phyloP scores from a whole-genome alignment of 2,888 invertebrate genomes.

The Pedicia rivosa region DNA sequence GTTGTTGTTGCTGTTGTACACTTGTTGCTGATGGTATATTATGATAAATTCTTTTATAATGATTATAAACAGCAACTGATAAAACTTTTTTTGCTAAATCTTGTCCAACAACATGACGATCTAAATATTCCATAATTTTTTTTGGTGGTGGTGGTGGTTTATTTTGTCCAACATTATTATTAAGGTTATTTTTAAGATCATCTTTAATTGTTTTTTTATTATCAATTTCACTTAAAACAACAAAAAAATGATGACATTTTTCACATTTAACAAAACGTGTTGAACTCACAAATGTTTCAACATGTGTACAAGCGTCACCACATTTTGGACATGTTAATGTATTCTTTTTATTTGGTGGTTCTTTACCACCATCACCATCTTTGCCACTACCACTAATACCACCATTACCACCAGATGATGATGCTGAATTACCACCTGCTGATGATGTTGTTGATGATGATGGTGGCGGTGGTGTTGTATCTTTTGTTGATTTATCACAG shows the following conservation, averaged over 20 bases:
- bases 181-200: slow-evolving; percentile 49
- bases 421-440: neutral
- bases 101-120: slow-evolving; percentile 95
- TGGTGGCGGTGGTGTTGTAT: slow-evolving; percentile 9
- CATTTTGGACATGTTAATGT: slow-evolving; percentile 90
- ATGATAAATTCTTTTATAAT: slow-evolving; percentile 94
- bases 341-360: slow-evolving; percentile 41
- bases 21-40: slow-evolving; percentile 46
- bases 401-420: slow-evolving; percentile 13
- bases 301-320: slow-evolving; percentile 92
- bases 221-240: slow-evolving; percentile 85
- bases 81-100: slow-evolving; percentile 94
- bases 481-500: slow-evolving; percentile 15
- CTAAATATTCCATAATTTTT: slow-evolving; percentile 92
- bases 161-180: no score
- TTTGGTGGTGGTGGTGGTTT: slow-evolving; percentile 92
- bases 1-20: slow-evolving; percentile 20
- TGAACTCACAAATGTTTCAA: slow-evolving; percentile 93
- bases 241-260: slow-evolving; percentile 96
- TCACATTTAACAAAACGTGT: slow-evolving; percentile 96
- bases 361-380: slow-evolving; percentile 37
- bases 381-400: slow-evolving; percentile 22
- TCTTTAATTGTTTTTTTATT: slow-evolving; percentile 75
- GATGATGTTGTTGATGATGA: slow-evolving; percentile 4
- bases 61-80: slow-evolving; percentile 96